These are phyloP conservation scores for Pterois miles DNA, from an alignment of 2,797 vertebrate genomes.

Conservation along the genomic window DNA sequence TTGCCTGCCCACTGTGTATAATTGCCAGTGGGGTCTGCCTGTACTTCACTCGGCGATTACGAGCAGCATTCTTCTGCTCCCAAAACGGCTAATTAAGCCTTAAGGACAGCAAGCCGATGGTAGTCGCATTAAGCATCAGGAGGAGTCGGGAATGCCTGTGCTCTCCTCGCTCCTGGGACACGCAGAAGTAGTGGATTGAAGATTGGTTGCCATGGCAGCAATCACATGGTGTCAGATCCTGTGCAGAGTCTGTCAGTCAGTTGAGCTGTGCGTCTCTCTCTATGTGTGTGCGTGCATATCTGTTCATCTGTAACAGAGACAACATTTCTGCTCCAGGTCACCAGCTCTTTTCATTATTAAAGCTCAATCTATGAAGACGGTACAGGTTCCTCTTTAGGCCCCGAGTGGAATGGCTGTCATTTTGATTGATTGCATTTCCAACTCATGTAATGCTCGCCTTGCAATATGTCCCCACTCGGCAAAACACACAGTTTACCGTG, in stretches of 20 bases:
- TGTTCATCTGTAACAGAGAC: constrained; percentile 57
- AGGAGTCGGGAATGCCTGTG: constrained; percentile 55
- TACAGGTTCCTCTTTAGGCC: constrained; percentile 46
- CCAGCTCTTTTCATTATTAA: constrained; percentile 58
- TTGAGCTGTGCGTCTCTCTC: constrained; percentile 6
- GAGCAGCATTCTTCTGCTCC: constrained; percentile 64
- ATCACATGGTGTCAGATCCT: constrained; percentile 66
- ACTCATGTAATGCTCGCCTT: constrained; percentile 68
- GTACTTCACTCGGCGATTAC: constrained; percentile 76
- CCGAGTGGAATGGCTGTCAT: constrained; percentile 61
- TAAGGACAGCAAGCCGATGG: constrained; percentile 68
- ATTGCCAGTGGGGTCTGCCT: constrained; percentile 70
- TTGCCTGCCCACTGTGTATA: constrained; percentile 73
- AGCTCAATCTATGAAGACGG: constrained; percentile 49
- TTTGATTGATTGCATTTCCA: constrained; percentile 78
- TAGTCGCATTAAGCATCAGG: constrained; percentile 52
- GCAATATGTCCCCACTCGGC: constrained; percentile 59
- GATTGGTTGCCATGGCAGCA: constrained; percentile 68
- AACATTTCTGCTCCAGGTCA: constrained; percentile 63
- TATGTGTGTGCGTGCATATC: constrained; percentile 26
- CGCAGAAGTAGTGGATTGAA: constrained; percentile 28
- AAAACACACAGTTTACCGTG: constrained; percentile 32
- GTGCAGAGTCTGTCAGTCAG: constrained; percentile 63
- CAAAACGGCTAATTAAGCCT: constrained; percentile 80
- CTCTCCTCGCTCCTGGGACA: constrained; percentile 50